Percentiles rank a stretch among this genome's conserved stretches.
Conservation (phyloP, 1,140 invertebrate genomes). For the Bursaphelenchus mucronatus region DNA sequence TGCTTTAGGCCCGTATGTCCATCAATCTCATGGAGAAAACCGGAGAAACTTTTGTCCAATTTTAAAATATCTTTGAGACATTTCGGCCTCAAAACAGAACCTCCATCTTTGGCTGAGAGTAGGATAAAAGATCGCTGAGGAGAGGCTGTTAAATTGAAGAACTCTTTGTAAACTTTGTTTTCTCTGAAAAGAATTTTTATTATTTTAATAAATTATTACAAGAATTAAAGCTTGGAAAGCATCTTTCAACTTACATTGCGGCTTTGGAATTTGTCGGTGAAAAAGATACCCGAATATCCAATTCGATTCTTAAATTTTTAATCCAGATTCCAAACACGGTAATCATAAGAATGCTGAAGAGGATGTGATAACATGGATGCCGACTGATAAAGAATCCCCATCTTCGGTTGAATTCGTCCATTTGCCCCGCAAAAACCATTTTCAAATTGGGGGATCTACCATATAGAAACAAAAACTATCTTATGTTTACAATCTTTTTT, state of each 20-base stretch:
- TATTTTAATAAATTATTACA: slow-evolving; percentile 10
- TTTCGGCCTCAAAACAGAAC: slow-evolving; percentile 28
- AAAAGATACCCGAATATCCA: slow-evolving; percentile 38
- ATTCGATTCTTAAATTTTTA: slow-evolving; percentile 30
- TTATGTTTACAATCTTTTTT: too few relatives aligned
- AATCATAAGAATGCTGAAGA: slow-evolving; percentile 29
- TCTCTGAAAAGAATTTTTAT: slow-evolving; percentile 34
- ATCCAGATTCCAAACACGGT: slow-evolving; percentile 17
- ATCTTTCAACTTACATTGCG: slow-evolving; percentile 31
- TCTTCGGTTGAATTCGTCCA: slow-evolving; percentile 33
- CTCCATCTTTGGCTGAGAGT: slow-evolving; percentile 37
- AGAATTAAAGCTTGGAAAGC: slow-evolving; percentile 18
- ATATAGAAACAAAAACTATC: too few relatives aligned
- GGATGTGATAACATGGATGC: slow-evolving; percentile 26
- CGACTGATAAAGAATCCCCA: slow-evolving; percentile 31
- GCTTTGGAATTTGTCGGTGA: slow-evolving; percentile 37
- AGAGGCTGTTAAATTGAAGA: slow-evolving; percentile 40
- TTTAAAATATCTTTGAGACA: slow-evolving; percentile 33
- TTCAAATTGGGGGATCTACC: slow-evolving; percentile 19
- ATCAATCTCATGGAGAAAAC: slow-evolving; percentile 27
- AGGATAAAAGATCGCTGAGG: slow-evolving; percentile 49
- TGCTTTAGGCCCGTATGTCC: slow-evolving; percentile 22
- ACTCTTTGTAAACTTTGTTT: slow-evolving; percentile 45
- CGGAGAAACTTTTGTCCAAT: slow-evolving; percentile 29
- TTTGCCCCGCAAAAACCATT: slow-evolving; percentile 35